phyloP scores from a whole-genome alignment of 2,113 vertebrate genomes.

The Crotalus helleri region DNA sequence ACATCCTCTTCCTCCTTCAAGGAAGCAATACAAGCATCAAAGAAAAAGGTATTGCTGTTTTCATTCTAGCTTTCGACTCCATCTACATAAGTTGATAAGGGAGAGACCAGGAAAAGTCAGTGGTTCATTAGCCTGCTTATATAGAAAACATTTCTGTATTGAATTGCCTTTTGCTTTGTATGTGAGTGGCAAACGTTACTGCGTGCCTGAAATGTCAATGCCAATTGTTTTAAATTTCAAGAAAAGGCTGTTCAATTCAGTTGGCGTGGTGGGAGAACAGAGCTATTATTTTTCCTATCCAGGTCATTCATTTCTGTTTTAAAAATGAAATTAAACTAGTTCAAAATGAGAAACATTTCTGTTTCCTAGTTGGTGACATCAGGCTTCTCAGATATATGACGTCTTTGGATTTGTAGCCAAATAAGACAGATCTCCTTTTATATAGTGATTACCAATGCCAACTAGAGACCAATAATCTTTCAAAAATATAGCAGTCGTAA shows the following conservation, averaged over 20 bases:
- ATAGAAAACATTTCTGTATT: not conserved
- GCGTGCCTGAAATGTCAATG: not conserved
- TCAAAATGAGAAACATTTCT: not conserved
- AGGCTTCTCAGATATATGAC: not conserved
- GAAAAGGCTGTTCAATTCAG: not conserved
- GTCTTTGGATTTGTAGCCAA: fast-evolving
- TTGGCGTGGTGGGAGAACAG: not conserved
- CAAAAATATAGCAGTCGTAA: not conserved
- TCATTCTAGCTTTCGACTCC: conserved; percentile 16
- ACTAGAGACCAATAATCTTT: not conserved
- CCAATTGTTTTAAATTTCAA: not conserved
- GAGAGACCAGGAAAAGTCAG: not conserved
- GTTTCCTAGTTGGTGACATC: not conserved
- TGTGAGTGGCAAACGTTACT: not conserved
- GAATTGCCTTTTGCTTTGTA: not conserved
- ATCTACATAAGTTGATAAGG: not conserved
- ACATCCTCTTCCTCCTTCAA: conserved; percentile 56
- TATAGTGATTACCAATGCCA: not conserved
- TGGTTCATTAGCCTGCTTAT: not conserved
- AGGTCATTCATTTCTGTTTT: not conserved
- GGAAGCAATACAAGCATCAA: conserved; percentile 75
- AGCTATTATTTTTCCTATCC: not conserved
- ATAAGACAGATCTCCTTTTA: not conserved
- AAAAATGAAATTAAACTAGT: not conserved
- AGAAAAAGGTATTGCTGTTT: conserved; percentile 70